These are phyloP conservation scores for Apostichopus leukothele DNA, from an alignment of 53 echinoderm and acorn worm genomes.

Conservation along the genomic window DNA sequence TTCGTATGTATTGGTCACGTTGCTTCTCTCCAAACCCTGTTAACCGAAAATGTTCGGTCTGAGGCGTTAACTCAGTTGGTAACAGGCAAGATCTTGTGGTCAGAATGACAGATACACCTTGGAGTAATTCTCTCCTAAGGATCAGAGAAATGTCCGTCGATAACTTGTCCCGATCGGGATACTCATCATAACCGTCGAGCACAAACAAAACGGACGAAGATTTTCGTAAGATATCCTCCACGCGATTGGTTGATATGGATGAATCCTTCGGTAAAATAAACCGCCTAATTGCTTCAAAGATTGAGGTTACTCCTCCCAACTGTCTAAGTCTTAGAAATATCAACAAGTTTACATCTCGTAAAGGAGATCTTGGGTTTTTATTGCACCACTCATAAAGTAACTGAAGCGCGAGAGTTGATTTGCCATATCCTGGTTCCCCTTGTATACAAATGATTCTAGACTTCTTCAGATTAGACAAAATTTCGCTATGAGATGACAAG, in stretches of 20 bases:
- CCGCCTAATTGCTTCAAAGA: background rate
- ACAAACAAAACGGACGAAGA: background rate
- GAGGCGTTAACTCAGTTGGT: background rate
- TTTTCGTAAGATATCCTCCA: background rate
- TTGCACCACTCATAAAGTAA: background rate
- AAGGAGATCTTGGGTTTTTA: background rate
- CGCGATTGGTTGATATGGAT: background rate
- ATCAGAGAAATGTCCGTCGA: background rate
- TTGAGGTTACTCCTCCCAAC: background rate
- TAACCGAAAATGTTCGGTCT: background rate
- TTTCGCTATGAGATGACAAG: background rate
- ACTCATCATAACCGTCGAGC: background rate
- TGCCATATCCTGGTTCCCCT: conserved; percentile 34
- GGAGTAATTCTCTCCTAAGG: background rate
- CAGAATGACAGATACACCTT: background rate
- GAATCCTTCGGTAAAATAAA: background rate
- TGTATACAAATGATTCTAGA: background rate
- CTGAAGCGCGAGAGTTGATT: background rate
- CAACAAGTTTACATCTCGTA: background rate
- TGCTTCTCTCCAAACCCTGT: background rate
- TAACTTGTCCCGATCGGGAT: background rate
- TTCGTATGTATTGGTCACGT: background rate
- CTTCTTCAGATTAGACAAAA: background rate
- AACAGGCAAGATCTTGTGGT: background rate
- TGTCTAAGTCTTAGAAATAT: background rate